Percentiles rank a stretch among this genome's conserved stretches.
Conservation (phyloP, 2,888 invertebrate genomes). For the Chrysomela aeneicollis region DNA sequence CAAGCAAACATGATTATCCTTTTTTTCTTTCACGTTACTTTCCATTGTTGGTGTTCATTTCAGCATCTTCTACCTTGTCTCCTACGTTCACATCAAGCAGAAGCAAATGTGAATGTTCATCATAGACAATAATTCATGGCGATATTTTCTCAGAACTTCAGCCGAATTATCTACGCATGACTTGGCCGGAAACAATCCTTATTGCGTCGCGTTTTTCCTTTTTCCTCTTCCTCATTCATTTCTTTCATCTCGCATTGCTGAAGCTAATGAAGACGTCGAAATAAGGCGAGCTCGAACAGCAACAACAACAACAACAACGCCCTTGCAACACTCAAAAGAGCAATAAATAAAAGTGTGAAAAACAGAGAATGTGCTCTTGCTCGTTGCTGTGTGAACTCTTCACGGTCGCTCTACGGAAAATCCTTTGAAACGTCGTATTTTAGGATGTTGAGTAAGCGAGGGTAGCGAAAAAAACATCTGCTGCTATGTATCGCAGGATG, state of each 20-base stretch:
- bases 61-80: no score
- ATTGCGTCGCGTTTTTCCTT: not conserved
- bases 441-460: constrained; percentile 12
- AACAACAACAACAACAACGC: constrained; percentile 5
- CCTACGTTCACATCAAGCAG: no score
- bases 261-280: constrained; percentile 20
- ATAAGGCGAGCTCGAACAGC: no score
- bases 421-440: constrained; percentile 33
- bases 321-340: constrained; percentile 11
- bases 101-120: no score
- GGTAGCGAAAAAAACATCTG: constrained; percentile 21
- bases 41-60: no score
- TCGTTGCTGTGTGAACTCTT: not conserved
- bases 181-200: constrained; percentile 6
- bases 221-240: constrained; percentile 8
- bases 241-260: constrained; percentile 11
- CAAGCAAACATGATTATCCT: no score
- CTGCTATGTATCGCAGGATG: not conserved
- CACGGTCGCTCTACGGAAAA: constrained; percentile 21
- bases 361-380: constrained; percentile 1
- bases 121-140: no score
- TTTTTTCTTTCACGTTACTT: no score
- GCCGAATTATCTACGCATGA: not conserved
- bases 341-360: constrained; percentile 19
- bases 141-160: not conserved